Base-by-base conservation (phyloP, 2,888 invertebrate genomes). In the Alcis repandata region DNA sequence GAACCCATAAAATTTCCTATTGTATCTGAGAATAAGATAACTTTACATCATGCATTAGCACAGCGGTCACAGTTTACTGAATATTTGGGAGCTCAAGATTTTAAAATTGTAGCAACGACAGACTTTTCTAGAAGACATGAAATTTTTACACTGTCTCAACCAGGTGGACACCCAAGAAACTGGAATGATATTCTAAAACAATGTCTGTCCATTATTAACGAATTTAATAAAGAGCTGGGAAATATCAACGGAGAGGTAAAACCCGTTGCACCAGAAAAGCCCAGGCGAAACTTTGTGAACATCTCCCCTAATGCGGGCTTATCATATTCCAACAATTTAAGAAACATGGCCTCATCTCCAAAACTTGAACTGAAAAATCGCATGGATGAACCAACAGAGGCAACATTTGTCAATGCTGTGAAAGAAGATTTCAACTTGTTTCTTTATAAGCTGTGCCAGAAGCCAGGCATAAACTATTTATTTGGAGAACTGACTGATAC, bases 81-180 rank as follows among this genome's bases (percentile, higher is more conserved):
- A 82, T 95, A 96, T 79, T 89, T 98, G 59, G 97, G 96, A 7
- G 97, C 96, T 68, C 92, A 96, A 67, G 97, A 97, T 84, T 92
- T 98, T 19, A 94, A 94, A 75, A 94, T 94, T 36, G 84, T 98
- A 76, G 94, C 96, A 0, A 94, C 95, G 76, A 95, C 95, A 78
- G 95, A 96, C 45, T 81, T 89, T 20, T 54, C 70, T 0, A 93
- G 97, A 74, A 94, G 98, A 52, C 85, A 91, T 72, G 90, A 95
- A 62, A 90, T 98, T 45, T 98, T 96, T 80, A 94, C 95, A 13
- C 89, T 97, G 0, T 97, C 97, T 33, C 95, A 96, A 78, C 97
- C 97, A 27, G 97, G 98, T 19, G 97, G 97, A 33, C 98, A 98
- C 86, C 97, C 98, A 0, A 96, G 97, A 79, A 97, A 97, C 79